Base-by-base conservation (phyloP, 2,888 invertebrate species). In the Hypomecis atomaria region DNA sequence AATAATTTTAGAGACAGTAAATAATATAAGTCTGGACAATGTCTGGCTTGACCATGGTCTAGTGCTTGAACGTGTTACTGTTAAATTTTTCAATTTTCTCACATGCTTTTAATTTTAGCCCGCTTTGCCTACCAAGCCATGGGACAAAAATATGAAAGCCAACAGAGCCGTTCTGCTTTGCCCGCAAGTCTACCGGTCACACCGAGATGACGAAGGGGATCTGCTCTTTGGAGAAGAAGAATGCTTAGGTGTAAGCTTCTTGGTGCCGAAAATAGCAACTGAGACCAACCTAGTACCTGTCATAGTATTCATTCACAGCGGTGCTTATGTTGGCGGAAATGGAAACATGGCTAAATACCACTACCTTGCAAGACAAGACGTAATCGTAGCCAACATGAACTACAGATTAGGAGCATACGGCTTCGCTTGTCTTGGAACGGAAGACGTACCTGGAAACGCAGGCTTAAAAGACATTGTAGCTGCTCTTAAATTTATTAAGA, bases 391-490 rank as follows among this genome's bases (percentile, higher is more conserved):
- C 0, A 94, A 94, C 34, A 93, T 95, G 38, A 96, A 95, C 77
- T 96, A 96, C 77, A 93, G 96, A 72, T 88, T 95, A 56, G 96
- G 96, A 70, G 94, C 96, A 6, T 93, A 96, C 71, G 96, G 96
- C 11, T 96, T 96, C 82, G 93, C 95, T 33, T 94, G 94, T 69
- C 84, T 95, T 53, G 94, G 94, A 3, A 93, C 89, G 42, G 85
- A 90, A 72, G 94, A 94, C 69, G 94, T 95, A 36, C 95, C 96
- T 0, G 98, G 98, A 0, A 98, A 98, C 83, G 95, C 97, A 68
- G 98, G 96, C 0, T 82, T 98, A 52, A 95, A 96, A 81, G 98
- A 98, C 82, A 97, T 98, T 82, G 94, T 96, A 57, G 93, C 97
- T 79, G 97, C 96, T 0, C 86, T 98, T 52, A 86, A 94, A 70